Percentiles rank a stretch among this genome's conserved stretches.
Evolutionary conservation across 2,797 vertebrate genomes (phyloP).

Genomic region (Paguma larvata): DNA sequence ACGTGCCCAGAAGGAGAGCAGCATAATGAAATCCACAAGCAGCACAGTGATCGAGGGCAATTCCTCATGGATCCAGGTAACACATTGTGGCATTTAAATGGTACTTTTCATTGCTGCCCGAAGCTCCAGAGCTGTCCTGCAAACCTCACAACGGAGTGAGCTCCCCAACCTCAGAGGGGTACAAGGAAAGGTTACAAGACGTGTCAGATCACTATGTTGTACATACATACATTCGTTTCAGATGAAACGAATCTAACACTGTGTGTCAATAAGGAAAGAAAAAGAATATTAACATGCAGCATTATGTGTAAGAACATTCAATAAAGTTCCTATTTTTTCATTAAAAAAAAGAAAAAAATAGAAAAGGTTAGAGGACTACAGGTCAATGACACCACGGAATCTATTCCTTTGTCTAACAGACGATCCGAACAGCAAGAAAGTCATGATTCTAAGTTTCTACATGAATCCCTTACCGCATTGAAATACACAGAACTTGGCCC

Average conservation of each 20-base stretch:
- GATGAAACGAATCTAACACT: not conserved
- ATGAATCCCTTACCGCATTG: not conserved
- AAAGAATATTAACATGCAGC: not conserved
- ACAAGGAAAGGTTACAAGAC: not conserved
- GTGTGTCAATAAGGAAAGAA: not conserved
- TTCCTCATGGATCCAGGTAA: not conserved
- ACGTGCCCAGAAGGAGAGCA: not conserved
- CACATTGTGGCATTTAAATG: not conserved
- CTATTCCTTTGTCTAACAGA: not conserved
- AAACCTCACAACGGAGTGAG: not conserved
- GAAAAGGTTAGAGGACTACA: not conserved
- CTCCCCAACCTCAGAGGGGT: not conserved
- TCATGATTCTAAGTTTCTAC: not conserved
- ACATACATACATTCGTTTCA: too few species aligned
- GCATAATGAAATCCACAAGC: not conserved
- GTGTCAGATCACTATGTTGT: not conserved
- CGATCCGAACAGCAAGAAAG: not conserved
- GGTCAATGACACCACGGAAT: not conserved
- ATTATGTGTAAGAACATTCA: not conserved
- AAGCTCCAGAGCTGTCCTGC: not conserved
- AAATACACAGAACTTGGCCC: not conserved
- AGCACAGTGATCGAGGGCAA: not conserved
- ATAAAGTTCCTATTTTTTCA: not conserved
- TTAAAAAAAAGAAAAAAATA: not conserved
- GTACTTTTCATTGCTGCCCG: not conserved